A percentile compares a stretch with the other conserved stretches of the same genome.
These are phyloP conservation scores for Agonopterix heracliana DNA, from an alignment of 2,888 invertebrate genomes.

Conservation along the genomic window DNA sequence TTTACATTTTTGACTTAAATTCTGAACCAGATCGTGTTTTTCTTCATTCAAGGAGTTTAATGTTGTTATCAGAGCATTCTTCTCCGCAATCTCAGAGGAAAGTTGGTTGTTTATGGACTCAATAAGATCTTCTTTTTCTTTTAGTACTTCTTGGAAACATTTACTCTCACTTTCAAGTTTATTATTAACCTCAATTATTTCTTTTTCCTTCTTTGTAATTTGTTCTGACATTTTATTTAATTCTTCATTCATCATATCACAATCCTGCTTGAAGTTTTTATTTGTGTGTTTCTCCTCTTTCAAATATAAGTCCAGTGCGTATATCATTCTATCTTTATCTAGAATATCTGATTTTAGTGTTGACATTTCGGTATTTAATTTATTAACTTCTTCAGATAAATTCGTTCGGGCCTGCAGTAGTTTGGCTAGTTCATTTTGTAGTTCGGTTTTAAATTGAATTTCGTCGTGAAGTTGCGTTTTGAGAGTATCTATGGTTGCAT, in stretches of 20 bases:
- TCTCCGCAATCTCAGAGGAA: constrained; percentile 18
- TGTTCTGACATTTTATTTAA: constrained; percentile 20
- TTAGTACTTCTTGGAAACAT: constrained; percentile 21
- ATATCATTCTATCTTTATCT: constrained; percentile 32
- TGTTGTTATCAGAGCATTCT: constrained; percentile 20
- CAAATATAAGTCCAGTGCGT: constrained; percentile 26
- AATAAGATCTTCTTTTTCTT: constrained; percentile 21
- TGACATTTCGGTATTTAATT: constrained; percentile 21
- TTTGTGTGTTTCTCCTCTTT: constrained; percentile 25
- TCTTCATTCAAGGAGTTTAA: constrained; percentile 22
- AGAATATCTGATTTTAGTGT: constrained; percentile 22
- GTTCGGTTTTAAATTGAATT: constrained; percentile 38
- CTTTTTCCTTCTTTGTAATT: constrained; percentile 22
- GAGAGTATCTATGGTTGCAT: constrained; percentile 36
- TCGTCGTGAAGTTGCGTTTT: constrained; percentile 48
- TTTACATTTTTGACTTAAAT: constrained; percentile 22
- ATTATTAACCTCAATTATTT: constrained; percentile 21
- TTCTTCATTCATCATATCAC: constrained; percentile 23
- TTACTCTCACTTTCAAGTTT: constrained; percentile 19
- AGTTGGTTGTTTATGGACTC: constrained; percentile 21
- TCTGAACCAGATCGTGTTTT: constrained; percentile 24
- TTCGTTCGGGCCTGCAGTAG: constrained; percentile 23
- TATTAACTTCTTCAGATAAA: constrained; percentile 24
- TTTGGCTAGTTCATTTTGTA: constrained; percentile 35
- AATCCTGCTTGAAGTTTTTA: constrained; percentile 20